Evolutionary conservation across 2,888 invertebrate genomes (phyloP).

Genomic region (Incurvaria masculella): DNA sequence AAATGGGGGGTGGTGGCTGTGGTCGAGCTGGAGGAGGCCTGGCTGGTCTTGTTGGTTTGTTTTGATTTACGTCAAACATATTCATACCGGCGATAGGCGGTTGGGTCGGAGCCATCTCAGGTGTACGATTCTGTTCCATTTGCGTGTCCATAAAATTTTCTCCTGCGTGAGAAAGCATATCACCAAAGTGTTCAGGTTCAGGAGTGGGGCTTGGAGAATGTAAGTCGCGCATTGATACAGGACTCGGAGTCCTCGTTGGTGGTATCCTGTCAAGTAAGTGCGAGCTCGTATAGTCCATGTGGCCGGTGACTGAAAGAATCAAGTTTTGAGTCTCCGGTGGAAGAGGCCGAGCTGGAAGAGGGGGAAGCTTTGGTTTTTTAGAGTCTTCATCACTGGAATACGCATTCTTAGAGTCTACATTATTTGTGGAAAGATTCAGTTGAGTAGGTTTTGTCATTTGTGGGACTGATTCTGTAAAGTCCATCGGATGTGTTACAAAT

Average conservation of each 20-base stretch:
- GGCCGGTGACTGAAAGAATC: slow-evolving; percentile 81
- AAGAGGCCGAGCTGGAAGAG: slow-evolving; percentile 58
- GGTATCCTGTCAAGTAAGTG: slow-evolving; percentile 80
- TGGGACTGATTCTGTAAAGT: slow-evolving; percentile 3
- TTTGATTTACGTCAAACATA: slow-evolving; percentile 42
- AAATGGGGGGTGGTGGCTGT: slow-evolving; percentile 37
- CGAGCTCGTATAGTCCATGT: slow-evolving; percentile 84
- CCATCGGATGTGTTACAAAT: slow-evolving; percentile 17
- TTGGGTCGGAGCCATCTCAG: not conserved
- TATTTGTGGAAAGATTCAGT: slow-evolving; percentile 32
- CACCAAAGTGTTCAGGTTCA: slow-evolving; percentile 46
- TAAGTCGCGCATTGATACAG: slow-evolving; percentile 75
- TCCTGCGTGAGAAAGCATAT: slow-evolving; percentile 13
- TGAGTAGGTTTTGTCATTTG: slow-evolving; percentile 35
- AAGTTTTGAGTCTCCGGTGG: slow-evolving; percentile 82
- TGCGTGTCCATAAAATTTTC: not conserved
- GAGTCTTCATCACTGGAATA: slow-evolving; percentile 22
- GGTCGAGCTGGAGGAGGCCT: slow-evolving; percentile 25
- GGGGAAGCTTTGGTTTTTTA: slow-evolving; percentile 28
- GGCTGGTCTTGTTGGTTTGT: slow-evolving; percentile 30
- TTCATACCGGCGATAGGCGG: slow-evolving; percentile 6
- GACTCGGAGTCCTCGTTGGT: slow-evolving; percentile 83
- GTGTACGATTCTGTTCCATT: too few species aligned
- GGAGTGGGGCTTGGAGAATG: slow-evolving; percentile 86
- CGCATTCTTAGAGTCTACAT: slow-evolving; percentile 15